These are phyloP conservation scores for Hyposmocoma kahamanoa DNA, from an alignment of 1,140 invertebrate genomes.

Conservation along the genomic window DNA sequence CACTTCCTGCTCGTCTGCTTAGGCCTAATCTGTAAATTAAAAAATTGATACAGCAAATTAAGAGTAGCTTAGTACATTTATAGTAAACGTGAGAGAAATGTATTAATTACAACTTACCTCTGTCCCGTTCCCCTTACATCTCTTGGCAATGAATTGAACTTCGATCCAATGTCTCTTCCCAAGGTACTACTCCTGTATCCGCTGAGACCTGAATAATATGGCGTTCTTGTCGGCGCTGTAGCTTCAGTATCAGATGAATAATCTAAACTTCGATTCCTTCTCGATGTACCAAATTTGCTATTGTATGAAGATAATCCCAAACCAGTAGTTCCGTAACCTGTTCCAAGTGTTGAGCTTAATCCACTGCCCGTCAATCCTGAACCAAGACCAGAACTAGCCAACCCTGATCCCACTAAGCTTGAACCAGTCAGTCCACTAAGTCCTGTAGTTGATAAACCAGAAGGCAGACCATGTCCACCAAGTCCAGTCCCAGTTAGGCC, in stretches of 20 bases:
- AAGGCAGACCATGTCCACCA: constrained; percentile 43
- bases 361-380: constrained; percentile 48
- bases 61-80: not conserved
- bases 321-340: constrained; percentile 74
- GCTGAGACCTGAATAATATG: constrained; percentile 80
- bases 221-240: constrained; percentile 83
- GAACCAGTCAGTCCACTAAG: constrained; percentile 55
- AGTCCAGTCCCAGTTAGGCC: constrained; percentile 39
- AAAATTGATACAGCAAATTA: no score
- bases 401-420: constrained; percentile 54
- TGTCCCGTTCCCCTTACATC: constrained; percentile 78
- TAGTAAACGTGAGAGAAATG: not conserved
- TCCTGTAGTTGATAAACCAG: constrained; percentile 51
- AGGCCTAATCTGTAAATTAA: constrained; percentile 45
- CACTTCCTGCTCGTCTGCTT: constrained; percentile 55
- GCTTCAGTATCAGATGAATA: constrained; percentile 97
- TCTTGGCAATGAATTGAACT: constrained; percentile 84
- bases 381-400: constrained; percentile 51
- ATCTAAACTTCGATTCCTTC: constrained; percentile 85
- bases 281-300: constrained; percentile 68
- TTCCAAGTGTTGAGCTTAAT: constrained; percentile 49
- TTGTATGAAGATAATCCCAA: constrained; percentile 56
- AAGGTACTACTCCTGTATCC: constrained; percentile 68
- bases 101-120: constrained; percentile 34
- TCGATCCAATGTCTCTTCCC: constrained; percentile 74